Base-by-base conservation (phyloP, 2,113 vertebrate species). In the Prochilodus magdalenae region DNA sequence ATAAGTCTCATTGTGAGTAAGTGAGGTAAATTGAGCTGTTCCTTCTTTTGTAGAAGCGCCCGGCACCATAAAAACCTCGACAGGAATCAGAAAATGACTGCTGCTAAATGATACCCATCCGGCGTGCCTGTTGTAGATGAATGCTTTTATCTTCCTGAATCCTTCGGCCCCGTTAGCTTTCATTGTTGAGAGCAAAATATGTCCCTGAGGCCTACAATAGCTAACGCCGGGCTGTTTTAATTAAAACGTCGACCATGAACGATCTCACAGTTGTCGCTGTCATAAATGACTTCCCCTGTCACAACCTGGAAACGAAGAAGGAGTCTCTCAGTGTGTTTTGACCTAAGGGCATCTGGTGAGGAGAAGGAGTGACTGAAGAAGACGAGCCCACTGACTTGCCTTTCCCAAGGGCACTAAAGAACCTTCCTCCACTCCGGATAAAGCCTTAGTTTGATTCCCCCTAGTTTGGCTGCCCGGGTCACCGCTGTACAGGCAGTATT, bases 341-440 rank as follows among this genome's bases (percentile, higher is more conserved):
- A 77, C 66, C 33, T 5, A 12, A 84, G 70, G 80, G n/a, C 70
- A 70, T 55, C 7, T 71, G 65, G 14, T 26, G 49, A 73, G 47
- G 29, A 51, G 26, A 27, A 33, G 27, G 20, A 66, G 27, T 18
- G 71, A 66, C 47, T 29, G 55, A 22, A 40, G 29, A 36, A 53
- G 22, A 81, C 18, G 22, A 55, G 18, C 53, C 30, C 51, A 51
- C 57, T 20, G 40, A 63, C 59, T 74, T 33, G 44, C 8, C 4
- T 4, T 70, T 33, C 57, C 53, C 70, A 27, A 33, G 24, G 44
- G 22, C 13, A 33, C 79, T 65, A 8, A 44, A 44, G 8, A 44
- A 44, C 40, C 57, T 30, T 69, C n/a, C n/a, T 55, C 15, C 11
- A 55, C 63, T 55, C n/a, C 59, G 27, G 71, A 55, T 53, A 53